Evolutionary conservation across 2,113 vertebrate genomes (phyloP).

Genomic region (Ranitomeya imitator): DNA sequence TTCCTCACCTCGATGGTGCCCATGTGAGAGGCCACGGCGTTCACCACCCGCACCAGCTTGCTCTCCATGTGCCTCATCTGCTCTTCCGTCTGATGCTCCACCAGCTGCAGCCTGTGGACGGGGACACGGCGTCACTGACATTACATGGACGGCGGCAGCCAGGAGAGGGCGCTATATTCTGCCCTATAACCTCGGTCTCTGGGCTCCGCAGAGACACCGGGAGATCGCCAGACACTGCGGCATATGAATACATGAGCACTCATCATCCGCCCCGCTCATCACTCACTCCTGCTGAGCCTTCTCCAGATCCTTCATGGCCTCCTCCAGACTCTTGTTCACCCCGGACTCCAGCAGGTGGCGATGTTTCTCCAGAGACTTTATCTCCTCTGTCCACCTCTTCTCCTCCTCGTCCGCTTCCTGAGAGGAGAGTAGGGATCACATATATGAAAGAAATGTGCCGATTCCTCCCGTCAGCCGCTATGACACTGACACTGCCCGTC

Average conservation of each 20-base stretch:
- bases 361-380: conserved; percentile 73
- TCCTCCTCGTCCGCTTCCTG: conserved; percentile 77
- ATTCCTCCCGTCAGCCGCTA: not conserved
- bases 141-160: not conserved
- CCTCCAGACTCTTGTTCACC: conserved; percentile 74
- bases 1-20: conserved; percentile 71
- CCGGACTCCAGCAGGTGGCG: conserved; percentile 72
- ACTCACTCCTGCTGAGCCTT: conserved; percentile 73
- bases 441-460: not conserved
- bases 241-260: not conserved
- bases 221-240: too few species aligned
- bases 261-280: not conserved
- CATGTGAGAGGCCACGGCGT: conserved; percentile 71
- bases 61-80: conserved; percentile 72
- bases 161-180: too few species aligned
- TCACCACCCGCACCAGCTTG: conserved; percentile 71
- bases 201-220: too few species aligned
- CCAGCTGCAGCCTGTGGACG: conserved; percentile 70
- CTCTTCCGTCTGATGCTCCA: conserved; percentile 73
- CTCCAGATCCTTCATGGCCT: conserved; percentile 71
- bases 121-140: not conserved
- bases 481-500: not conserved
- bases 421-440: not conserved
- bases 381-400: conserved; percentile 68
- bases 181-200: too few species aligned